Evolutionary conservation across 1,140 invertebrate species (phyloP).

Genomic region (Spodoptera litura): DNA sequence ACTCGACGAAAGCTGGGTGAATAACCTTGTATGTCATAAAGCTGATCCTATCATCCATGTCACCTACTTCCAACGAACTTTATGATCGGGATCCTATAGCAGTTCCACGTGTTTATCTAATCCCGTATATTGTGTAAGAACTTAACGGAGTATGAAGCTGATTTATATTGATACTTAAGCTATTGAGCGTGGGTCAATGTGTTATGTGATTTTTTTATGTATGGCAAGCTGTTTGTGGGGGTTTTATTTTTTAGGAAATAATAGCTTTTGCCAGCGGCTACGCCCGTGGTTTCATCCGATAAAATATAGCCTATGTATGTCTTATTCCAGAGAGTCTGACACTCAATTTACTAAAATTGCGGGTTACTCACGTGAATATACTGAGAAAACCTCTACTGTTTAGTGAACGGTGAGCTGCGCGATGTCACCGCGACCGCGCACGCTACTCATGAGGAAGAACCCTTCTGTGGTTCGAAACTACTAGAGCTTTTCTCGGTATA

Average conservation of each 20-base stretch:
- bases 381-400: no score
- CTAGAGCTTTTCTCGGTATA: no score
- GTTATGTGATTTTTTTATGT: neutral
- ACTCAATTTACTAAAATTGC: no score
- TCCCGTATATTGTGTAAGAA: neutral
- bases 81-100: constrained; percentile 16
- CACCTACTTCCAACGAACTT: neutral
- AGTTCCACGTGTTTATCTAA: constrained; percentile 8
- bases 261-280: no score
- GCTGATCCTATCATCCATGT: neutral
- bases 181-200: neutral
- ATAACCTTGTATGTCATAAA: neutral
- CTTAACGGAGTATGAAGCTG: neutral
- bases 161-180: constrained; percentile 20
- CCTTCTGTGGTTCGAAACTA: no score
- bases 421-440: no score
- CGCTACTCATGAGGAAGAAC: no score
- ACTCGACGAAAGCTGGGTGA: constrained; percentile 8
- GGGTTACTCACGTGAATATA: no score
- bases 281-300: no score
- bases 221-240: neutral
- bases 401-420: no score
- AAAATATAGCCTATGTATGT: no score
- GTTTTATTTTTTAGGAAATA: neutral
- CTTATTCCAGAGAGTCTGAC: no score